Percentiles rank a stretch among this genome's conserved stretches.
Conservation (phyloP, 2,888 invertebrate genomes). For the Acleris literana region DNA sequence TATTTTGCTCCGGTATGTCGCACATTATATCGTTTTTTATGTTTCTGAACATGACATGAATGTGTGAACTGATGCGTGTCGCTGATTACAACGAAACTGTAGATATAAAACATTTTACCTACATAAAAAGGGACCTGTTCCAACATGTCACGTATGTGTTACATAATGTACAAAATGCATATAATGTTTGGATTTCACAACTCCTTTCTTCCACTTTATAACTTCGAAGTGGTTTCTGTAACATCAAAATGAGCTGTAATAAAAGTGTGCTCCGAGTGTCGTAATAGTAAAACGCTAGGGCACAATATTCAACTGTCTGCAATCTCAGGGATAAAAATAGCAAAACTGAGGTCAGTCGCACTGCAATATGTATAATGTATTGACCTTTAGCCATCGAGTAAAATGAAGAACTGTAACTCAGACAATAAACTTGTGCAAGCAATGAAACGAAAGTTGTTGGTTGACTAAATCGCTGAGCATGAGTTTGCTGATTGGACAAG, state of each 20-base stretch:
- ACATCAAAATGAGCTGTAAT: conserved; percentile 13
- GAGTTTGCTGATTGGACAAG: too few relatives aligned
- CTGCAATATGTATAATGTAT: conserved; percentile 26
- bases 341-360: conserved; percentile 20
- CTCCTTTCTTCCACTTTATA: conserved; percentile 5
- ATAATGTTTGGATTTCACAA: not conserved
- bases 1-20: too few relatives aligned
- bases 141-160: not conserved
- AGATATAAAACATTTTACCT: too few relatives aligned
- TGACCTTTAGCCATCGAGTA: conserved; percentile 11
- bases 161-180: not conserved
- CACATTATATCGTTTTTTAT: too few relatives aligned
- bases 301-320: conserved; percentile 27
- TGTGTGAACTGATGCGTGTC: too few relatives aligned
- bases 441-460: too few relatives aligned
- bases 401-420: not conserved
- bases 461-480: too few relatives aligned
- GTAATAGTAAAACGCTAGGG: conserved; percentile 30
- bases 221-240: conserved; percentile 1
- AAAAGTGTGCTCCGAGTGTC: conserved; percentile 21
- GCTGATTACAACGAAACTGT: too few relatives aligned
- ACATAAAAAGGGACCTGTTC: too few relatives aligned
- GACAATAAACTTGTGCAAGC: not conserved
- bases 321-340: conserved; percentile 31
- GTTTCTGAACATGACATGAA: too few relatives aligned